Evolutionary conservation across 2,797 vertebrate species (phyloP), one percentile per base, ranked within the genome.

Genomic region (Erithacus rubecula): DNA sequence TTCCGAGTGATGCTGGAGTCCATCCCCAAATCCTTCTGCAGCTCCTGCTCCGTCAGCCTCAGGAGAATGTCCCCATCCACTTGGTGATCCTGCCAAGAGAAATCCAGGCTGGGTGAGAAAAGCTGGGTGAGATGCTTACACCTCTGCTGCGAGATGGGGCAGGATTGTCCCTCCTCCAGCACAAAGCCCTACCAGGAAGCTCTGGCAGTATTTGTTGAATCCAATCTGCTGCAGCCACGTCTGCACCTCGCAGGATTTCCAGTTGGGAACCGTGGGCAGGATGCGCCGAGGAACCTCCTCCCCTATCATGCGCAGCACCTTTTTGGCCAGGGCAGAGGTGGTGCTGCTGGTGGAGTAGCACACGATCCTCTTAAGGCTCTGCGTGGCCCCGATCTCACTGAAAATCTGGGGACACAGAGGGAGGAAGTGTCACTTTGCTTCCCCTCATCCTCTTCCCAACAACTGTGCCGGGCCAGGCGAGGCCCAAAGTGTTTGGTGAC

Each of bases 191-290:
- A 99, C 99, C 98, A 98, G 98, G 97, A 99, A 99, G 74, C 95
- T 97, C 72, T 99, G 97, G 76, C 98, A 98, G 83, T 97, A 99
- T 56, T 98, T 95, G 79, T 97, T 98, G 90, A 99, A 99, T 95
- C 99, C 99, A 0, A 99, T 98, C 97, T 99, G 99, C 97, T 99
- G 99, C 90, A 99, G 98, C 99, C 99, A 99, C 0, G 96, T 99
- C 97, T 99, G 99, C 82, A 99, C 99, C 92, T 99, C 99, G 0
- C 97, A 97, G 64, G 98, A 97, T 94, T 99, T 99, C 99, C 99
- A 99, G 98, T 99, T 99, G 94, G 99, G 98, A 81, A 99, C 99
- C 0, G 98, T 98, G 69, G 99, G 98, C 86, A 98, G 94, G 94
- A 99, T 99, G 56, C 98, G 98, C 47, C 97, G 98, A 0, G 99